Evolutionary conservation across 2,113 vertebrate genomes (phyloP).

Genomic region (Montifringilla adamsi): DNA sequence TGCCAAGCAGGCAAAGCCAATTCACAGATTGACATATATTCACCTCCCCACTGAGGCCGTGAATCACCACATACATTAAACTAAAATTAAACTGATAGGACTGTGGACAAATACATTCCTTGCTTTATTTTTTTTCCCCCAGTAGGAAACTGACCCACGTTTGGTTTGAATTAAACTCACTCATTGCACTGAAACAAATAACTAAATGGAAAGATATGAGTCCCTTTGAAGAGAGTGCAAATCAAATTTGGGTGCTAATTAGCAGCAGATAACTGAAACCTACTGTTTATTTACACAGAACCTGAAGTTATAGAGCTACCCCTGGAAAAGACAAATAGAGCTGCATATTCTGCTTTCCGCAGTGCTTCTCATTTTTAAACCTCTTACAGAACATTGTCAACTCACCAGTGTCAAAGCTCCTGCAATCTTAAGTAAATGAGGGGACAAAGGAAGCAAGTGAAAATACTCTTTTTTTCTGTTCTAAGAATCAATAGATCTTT

Average conservation of each 20-base stretch:
- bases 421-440: not conserved
- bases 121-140: slow-evolving; percentile 20
- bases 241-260: slow-evolving; percentile 30
- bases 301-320: not conserved
- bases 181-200: slow-evolving; percentile 63
- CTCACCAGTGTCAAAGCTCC: not conserved
- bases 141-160: slow-evolving; percentile 26
- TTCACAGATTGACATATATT: not conserved
- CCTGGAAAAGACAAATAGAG: not conserved
- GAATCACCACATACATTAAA: not conserved
- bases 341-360: not conserved
- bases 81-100: not conserved
- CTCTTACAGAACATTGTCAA: not conserved
- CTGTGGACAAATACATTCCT: slow-evolving; percentile 49
- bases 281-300: slow-evolving; percentile 8
- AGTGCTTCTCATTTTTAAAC: not conserved
- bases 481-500: not conserved
- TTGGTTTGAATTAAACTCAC: slow-evolving; percentile 73
- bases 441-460: not conserved
- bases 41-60: not conserved
- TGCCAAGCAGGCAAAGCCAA: not conserved
- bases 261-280: slow-evolving; percentile 5
- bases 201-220: slow-evolving; percentile 62
- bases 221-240: slow-evolving; percentile 71
- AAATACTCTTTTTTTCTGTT: not conserved